phyloP scores from a whole-genome alignment of 2,888 invertebrate species.

The Apodemia mormo region DNA sequence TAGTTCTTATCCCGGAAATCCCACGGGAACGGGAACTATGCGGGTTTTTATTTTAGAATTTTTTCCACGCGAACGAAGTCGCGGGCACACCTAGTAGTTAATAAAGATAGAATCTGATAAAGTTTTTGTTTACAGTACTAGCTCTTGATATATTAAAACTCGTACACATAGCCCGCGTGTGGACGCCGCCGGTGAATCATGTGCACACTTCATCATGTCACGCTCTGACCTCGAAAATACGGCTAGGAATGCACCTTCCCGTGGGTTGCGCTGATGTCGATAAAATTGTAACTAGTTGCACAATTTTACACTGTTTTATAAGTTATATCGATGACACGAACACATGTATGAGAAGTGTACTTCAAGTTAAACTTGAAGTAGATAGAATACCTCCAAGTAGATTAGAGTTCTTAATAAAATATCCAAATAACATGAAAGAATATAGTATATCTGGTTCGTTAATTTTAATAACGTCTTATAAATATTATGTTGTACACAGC shows the following conservation, averaged over 20 bases:
- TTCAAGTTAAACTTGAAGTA: neutral
- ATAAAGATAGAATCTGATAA: neutral
- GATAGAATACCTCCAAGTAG: neutral
- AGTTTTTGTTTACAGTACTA: neutral
- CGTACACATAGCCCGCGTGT: constrained; percentile 45
- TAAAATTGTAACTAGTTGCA: constrained; percentile 24
- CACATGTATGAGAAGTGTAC: neutral
- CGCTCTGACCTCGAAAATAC: constrained; percentile 67
- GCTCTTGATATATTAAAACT: constrained; percentile 20
- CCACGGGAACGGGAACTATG: no score
- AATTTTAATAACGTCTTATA: no score
- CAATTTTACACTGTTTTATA: neutral
- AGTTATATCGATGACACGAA: neutral
- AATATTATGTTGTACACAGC: no score
- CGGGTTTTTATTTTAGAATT: no score
- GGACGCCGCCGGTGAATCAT: constrained; percentile 69
- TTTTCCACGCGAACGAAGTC: no score
- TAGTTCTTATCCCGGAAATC: no score
- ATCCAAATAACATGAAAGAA: neutral
- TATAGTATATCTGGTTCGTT: no score
- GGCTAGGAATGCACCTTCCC: constrained; percentile 48
- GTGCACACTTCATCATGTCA: constrained; percentile 65
- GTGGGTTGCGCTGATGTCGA: constrained; percentile 43
- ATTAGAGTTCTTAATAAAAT: neutral
- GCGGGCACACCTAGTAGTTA: no score